Percentiles rank a stretch among this genome's conserved stretches.
Evolutionary conservation across 2,888 invertebrate species (phyloP).

Genomic region (Sericinus montela): DNA sequence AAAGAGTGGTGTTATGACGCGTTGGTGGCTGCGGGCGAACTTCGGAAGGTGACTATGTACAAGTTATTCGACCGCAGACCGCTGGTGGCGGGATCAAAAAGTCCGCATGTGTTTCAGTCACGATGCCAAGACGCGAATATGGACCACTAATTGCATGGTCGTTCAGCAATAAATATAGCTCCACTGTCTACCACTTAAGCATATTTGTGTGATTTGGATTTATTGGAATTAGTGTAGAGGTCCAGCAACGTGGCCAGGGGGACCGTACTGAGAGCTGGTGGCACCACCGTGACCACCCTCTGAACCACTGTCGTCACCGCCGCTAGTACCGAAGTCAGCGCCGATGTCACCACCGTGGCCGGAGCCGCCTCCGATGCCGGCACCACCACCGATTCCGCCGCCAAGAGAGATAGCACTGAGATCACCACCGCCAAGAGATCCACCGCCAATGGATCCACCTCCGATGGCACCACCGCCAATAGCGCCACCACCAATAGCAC

Average conservation of each 20-base stretch:
- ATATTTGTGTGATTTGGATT: slow-evolving; percentile 31
- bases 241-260: slow-evolving; percentile 72
- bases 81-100: slow-evolving; percentile 31
- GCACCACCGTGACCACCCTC: slow-evolving; percentile 53
- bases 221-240: slow-evolving; percentile 66
- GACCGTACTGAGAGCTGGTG: slow-evolving; percentile 73
- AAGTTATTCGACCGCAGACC: slow-evolving; percentile 47
- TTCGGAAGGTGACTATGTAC: slow-evolving; percentile 60
- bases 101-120: slow-evolving; percentile 15
- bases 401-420: slow-evolving; percentile 57
- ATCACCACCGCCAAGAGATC: slow-evolving; percentile 43
- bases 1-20: slow-evolving; percentile 34
- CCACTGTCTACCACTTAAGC: slow-evolving; percentile 46
- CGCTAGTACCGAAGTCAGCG: slow-evolving; percentile 54
- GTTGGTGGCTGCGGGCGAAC: slow-evolving; percentile 41
- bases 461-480: slow-evolving; percentile 45
- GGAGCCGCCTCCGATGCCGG: slow-evolving; percentile 36
- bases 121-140: slow-evolving; percentile 11
- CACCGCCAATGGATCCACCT: slow-evolving; percentile 48
- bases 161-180: slow-evolving; percentile 53
- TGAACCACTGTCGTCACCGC: slow-evolving; percentile 36
- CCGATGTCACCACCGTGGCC: slow-evolving; percentile 43
- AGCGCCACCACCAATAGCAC: slow-evolving; percentile 53
- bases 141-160: slow-evolving; percentile 27
- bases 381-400: slow-evolving; percentile 46